Conservation (phyloP, 37 sponge, comb jelly and placozoan species). For the Cliona cf. orientalis region DNA sequence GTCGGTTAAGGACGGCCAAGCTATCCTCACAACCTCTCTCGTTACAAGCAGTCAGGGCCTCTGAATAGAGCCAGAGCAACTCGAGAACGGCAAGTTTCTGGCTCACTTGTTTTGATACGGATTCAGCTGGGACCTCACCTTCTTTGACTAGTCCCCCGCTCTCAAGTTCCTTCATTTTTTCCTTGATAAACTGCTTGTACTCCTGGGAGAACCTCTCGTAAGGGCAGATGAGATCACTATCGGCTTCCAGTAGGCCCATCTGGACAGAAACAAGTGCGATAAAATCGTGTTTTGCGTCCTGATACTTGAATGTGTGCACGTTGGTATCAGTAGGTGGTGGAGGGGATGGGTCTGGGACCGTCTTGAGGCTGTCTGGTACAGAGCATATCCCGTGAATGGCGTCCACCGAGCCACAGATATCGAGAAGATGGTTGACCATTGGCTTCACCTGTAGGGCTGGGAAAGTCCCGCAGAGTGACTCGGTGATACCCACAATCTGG, state of each 20-base stretch:
- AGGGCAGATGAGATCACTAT: background rate
- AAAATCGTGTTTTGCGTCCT: background rate
- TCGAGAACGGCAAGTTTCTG: background rate
- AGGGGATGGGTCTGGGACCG: background rate
- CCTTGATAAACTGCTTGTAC: background rate
- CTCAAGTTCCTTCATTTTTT: no score
- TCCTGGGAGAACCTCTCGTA: background rate
- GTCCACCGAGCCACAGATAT: background rate
- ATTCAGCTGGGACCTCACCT: no score
- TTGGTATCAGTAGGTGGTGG: no score
- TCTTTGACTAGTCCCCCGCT: no score
- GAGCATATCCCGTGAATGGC: background rate
- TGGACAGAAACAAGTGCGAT: background rate
- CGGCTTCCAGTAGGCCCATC: background rate
- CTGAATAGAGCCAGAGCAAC: background rate
- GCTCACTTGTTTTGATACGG: background rate
- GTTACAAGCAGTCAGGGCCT: background rate
- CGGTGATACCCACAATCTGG: background rate
- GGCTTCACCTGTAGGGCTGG: background rate
- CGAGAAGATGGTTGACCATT: background rate
- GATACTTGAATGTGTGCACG: constrained; percentile 5
- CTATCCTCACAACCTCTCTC: constrained; percentile 14
- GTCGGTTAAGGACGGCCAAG: background rate
- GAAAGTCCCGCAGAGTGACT: background rate
- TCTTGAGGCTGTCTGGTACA: background rate